Evolutionary conservation across 2,113 vertebrate species (phyloP).

Genomic region (Mormoops blainvillei): DNA sequence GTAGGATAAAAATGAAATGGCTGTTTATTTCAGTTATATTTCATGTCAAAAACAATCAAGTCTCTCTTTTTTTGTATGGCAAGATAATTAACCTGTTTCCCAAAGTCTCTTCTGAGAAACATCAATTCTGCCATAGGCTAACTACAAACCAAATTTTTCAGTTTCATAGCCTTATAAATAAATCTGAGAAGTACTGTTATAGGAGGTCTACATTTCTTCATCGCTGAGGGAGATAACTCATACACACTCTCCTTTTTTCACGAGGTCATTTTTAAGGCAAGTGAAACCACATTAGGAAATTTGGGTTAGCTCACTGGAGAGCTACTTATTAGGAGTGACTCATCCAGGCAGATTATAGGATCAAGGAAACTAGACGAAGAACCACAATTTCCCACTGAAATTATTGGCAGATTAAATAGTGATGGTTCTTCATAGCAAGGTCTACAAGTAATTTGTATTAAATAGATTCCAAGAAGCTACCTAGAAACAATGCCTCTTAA

Average conservation of each 20-base stretch:
- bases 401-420: background rate
- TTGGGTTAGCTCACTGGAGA: background rate
- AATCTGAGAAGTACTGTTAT: background rate
- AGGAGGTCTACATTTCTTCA: background rate
- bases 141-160: background rate
- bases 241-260: background rate
- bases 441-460: background rate
- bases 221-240: background rate
- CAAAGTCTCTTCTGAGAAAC: background rate
- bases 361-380: background rate
- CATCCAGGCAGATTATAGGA: constrained; percentile 14
- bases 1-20: background rate
- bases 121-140: background rate
- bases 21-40: background rate
- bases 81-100: background rate
- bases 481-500: background rate
- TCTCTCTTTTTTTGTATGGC: background rate
- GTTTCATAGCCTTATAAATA: background rate
- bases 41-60: background rate
- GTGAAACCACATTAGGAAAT: constrained; percentile 13
- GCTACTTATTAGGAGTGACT: background rate
- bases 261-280: background rate
- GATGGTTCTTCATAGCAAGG: background rate
- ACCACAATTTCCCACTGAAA: background rate
- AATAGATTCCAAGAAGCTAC: background rate